phyloP scores from a whole-genome alignment of 2,797 vertebrate species.

The Danio jaintianensis region DNA sequence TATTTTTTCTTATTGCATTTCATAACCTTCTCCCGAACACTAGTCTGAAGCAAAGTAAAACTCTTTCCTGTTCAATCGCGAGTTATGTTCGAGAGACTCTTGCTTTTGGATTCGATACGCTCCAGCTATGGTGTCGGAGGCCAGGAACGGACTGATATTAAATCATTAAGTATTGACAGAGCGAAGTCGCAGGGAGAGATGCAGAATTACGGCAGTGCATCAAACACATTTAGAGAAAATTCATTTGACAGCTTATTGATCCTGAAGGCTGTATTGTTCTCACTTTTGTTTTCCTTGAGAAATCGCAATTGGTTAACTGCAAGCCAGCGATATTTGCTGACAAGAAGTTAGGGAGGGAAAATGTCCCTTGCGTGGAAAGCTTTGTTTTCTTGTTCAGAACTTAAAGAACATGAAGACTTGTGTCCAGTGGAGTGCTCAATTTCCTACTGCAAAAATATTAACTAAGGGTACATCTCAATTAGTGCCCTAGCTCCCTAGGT shows the following conservation, averaged over 20 bases:
- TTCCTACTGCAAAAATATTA: neutral
- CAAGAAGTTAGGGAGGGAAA: slow-evolving; percentile 1
- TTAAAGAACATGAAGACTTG: neutral
- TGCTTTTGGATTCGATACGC: neutral
- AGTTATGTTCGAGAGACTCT: neutral
- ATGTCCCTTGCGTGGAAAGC: neutral
- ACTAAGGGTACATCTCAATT: too few relatives aligned
- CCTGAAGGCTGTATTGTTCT: slow-evolving; percentile 1
- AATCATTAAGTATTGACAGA: slow-evolving; percentile 28
- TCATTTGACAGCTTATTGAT: slow-evolving; percentile 24
- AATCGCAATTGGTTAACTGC: neutral
- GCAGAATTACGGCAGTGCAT: slow-evolving; percentile 29
- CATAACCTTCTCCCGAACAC: neutral
- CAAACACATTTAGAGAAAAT: slow-evolving; percentile 29
- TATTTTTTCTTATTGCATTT: neutral
- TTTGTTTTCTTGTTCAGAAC: slow-evolving; percentile 1
- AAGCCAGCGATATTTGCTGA: neutral
- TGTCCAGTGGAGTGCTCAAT: neutral
- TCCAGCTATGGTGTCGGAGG: slow-evolving; percentile 1
- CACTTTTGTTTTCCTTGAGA: slow-evolving; percentile 17
- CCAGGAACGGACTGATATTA: slow-evolving; percentile 8
- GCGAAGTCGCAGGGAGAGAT: slow-evolving; percentile 1
- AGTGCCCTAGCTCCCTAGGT: too few relatives aligned
- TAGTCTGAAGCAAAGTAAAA: neutral
- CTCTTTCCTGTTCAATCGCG: neutral